Evolutionary conservation across 2,888 invertebrate species (phyloP), one percentile per base, ranked within the genome.

Genomic region (Girardia tigrina): DNA sequence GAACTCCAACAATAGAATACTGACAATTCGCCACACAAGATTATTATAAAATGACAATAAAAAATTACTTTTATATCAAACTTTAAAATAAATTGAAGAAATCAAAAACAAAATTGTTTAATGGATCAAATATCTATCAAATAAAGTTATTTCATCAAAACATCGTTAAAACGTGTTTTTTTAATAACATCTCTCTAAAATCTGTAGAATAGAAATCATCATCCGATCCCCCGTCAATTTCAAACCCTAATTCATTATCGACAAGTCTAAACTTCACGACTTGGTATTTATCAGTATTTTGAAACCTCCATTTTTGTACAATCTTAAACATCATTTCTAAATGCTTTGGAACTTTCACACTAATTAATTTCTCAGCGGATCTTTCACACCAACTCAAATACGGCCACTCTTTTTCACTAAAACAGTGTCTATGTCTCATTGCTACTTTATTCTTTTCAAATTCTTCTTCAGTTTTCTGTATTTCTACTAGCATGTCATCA

Each of bases 381-480:
- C 23, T 56, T 56, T 4, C n/a, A 56, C 56, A 56, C 56, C 56
- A 56, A 6, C n/a, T 56, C 6, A 56, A 56, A 56, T 56, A 56
- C 4, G 56, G 56, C 56, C 56, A 56, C 23, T 56, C 56, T 56
- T 56, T 56, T 2, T 16, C n/a, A 56, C 23, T 56, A 56, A 56
- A 56, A 56, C 23, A 56, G n/a, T 56, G 56, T n/a, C 56, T 56
- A 56, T 56, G 56, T 56, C 56, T 56, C 56, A 56, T 56, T 56
- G n/a, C 8, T 20, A 56, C 23, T 6, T 56, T 56, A 56, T 56
- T 56, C 4, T 12, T 56, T 56, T 8, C n/a, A 56, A 56, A n/a
- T 8, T 56, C 56, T 56, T 56, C n/a, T n/a, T 56, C 56, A 23
- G n/a, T 23, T 12, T 56, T 56, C 4, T 4, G 2, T 20, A 56